These are phyloP conservation scores for Notothenia rossii DNA, from an alignment of 2,113 vertebrate genomes.

Conservation along the genomic window DNA sequence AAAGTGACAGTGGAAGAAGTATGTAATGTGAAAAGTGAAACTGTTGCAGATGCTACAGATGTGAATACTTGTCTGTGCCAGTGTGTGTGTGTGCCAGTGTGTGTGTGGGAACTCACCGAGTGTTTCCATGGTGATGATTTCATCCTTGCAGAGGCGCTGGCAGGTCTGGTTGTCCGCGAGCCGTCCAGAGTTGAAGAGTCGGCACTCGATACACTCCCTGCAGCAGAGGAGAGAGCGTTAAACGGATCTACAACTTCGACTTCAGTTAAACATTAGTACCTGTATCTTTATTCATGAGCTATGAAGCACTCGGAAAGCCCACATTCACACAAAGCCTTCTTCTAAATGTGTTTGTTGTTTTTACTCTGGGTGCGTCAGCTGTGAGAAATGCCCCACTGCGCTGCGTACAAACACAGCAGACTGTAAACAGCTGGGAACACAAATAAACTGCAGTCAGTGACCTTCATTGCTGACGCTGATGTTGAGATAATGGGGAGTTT, in stretches of 20 bases:
- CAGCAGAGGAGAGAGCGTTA: background rate
- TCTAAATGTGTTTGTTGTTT: background rate
- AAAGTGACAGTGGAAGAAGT: conserved; percentile 27
- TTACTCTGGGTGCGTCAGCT: background rate
- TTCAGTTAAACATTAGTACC: background rate
- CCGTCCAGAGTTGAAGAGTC: conserved; percentile 89
- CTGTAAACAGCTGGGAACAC: background rate
- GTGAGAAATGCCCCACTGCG: background rate
- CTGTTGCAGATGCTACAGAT: conserved; percentile 45
- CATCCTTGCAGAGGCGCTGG: conserved; percentile 93
- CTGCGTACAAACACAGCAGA: background rate
- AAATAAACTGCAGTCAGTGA: background rate
- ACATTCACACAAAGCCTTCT: background rate
- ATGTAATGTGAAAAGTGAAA: conserved; percentile 20
- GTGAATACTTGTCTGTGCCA: conserved; percentile 25
- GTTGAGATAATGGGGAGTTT: too few relatives aligned
- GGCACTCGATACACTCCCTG: conserved; percentile 97
- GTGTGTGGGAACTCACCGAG: conserved; percentile 85
- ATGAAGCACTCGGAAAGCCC: background rate
- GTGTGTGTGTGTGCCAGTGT: background rate
- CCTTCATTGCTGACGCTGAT: background rate
- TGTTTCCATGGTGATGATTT: conserved; percentile 91
- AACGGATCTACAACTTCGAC: background rate
- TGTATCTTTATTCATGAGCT: background rate
- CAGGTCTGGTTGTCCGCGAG: conserved; percentile 96